Percentiles rank a stretch among this genome's conserved stretches.
phyloP scores from a whole-genome alignment of 2,113 vertebrate species.

The Siphamia tubifer region DNA sequence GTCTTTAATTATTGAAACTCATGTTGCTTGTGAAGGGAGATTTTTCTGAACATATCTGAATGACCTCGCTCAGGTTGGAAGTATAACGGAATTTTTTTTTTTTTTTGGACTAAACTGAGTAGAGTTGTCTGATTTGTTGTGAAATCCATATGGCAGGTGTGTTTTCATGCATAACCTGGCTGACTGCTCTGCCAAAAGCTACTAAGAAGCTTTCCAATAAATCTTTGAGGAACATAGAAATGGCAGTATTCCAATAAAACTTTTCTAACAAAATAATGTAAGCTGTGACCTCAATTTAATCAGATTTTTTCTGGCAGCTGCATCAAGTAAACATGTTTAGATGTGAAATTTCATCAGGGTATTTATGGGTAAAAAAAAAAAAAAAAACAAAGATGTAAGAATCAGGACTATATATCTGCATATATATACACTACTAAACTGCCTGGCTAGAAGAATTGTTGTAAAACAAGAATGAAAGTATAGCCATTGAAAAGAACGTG shows the following conservation, averaged over 20 bases:
- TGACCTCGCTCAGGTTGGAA: background rate
- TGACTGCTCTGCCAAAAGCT: background rate
- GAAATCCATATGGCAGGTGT: conserved; percentile 32
- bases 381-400: no score
- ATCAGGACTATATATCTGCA: no score
- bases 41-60: conserved; percentile 25
- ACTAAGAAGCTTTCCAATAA: background rate
- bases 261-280: background rate
- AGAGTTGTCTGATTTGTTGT: conserved; percentile 1
- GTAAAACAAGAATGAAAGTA: no score
- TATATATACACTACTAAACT: no score
- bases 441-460: no score
- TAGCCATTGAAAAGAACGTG: no score
- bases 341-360: background rate
- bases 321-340: background rate
- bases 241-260: background rate
- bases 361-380: background rate
- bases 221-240: background rate
- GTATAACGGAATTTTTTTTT: conserved; percentile 7
- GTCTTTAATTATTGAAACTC: conserved; percentile 52
- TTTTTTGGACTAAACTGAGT: conserved; percentile 7
- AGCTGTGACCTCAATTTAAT: background rate
- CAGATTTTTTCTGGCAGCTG: background rate
- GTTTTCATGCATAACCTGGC: conserved; percentile 9
- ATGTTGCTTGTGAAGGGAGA: conserved; percentile 36